Conservation (phyloP, 2,888 invertebrate species). For the Drosophila paracracens region DNA sequence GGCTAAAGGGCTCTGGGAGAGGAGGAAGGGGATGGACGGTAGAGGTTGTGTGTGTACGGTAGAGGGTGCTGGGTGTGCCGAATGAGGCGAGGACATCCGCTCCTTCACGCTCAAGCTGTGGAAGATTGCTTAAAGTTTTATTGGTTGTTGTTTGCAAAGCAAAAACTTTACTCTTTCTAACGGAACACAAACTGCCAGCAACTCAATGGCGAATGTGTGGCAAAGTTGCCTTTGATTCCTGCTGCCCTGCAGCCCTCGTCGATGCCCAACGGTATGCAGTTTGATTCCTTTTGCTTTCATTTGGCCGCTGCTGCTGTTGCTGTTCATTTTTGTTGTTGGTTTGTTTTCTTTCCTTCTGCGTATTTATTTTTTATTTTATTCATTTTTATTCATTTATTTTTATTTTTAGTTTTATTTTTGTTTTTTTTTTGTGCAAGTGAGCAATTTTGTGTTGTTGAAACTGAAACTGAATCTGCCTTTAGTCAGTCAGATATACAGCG, state of each 20-base stretch:
- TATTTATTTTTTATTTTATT: slow-evolving; percentile 10
- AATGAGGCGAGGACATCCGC: slow-evolving; percentile 44
- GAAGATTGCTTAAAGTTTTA: slow-evolving; percentile 82
- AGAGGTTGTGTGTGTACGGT: neutral
- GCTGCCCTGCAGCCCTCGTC: slow-evolving; percentile 1
- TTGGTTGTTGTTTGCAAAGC: slow-evolving; percentile 80
- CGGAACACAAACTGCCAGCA: slow-evolving; percentile 63
- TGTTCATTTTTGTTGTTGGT: slow-evolving; percentile 4
- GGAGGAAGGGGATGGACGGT: no score
- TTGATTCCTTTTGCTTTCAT: slow-evolving; percentile 57
- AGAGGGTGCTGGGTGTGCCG: neutral
- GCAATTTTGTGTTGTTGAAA: slow-evolving; percentile 65
- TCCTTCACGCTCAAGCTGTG: slow-evolving; percentile 70
- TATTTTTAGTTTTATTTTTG: neutral
- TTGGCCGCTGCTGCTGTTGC: slow-evolving; percentile 20
- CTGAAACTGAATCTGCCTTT: slow-evolving; percentile 76
- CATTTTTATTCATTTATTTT: slow-evolving; percentile 15
- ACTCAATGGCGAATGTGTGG: slow-evolving; percentile 57
- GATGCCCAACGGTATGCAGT: slow-evolving; percentile 22
- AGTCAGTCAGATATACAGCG: slow-evolving; percentile 38
- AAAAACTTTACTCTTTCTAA: slow-evolving; percentile 77
- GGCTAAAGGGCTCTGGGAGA: neutral
- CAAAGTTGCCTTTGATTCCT: slow-evolving; percentile 55
- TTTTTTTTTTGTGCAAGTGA: slow-evolving; percentile 30
- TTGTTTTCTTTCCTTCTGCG: neutral